Evolutionary conservation across 1,140 invertebrate genomes (phyloP), one percentile per base, ranked within the genome.

Genomic region (Drosophila nannoptera): DNA sequence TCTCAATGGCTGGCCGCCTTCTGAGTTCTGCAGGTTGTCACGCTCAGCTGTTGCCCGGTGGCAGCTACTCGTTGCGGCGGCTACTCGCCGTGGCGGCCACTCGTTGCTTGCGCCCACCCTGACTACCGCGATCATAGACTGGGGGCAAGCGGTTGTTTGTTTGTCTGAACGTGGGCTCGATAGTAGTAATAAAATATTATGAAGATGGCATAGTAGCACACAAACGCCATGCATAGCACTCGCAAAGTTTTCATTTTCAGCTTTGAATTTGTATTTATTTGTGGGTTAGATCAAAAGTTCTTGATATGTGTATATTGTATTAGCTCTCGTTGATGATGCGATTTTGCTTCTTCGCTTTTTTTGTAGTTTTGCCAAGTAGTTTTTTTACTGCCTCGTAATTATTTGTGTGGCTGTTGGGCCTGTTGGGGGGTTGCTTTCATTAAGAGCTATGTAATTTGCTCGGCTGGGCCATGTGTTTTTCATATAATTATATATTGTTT

Each of bases 141-240:
- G 3, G 7, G 7, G 5, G 38, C 40, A 59, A 38, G 62, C 58
- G 52, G 11, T 50, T 11, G 5, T 43, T 54, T 58, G 29, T 36
- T 64, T 60, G 45, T 38, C 75, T 49, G 68, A 14, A 87, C n/a
- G 50, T 78, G 74, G 32, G 69, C 72, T n/a, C 80, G 78, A 69
- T 87, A 60, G 58, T 87, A 81, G 67, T 87, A 87, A 67, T 87
- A 87, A 69, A 78, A 87, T 55, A 72, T 56, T 50, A 86, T 46
- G 32, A 87, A 87, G 14, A 87, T 60, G 69, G 81, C 72, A 81
- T 87, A 87, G 75, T 71, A 87, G 66, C 70, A 76, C 16, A 70
- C 66, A 65, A 87, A 87, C 22, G 72, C 67, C 63, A 67, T 42
- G 61, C 71, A 75, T 22, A 87, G 63, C 58, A 81, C 82, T 64